Percentiles rank a stretch among this genome's conserved stretches.
Conservation (phyloP, 2,797 vertebrate species). For the Hafferia zeledoni region DNA sequence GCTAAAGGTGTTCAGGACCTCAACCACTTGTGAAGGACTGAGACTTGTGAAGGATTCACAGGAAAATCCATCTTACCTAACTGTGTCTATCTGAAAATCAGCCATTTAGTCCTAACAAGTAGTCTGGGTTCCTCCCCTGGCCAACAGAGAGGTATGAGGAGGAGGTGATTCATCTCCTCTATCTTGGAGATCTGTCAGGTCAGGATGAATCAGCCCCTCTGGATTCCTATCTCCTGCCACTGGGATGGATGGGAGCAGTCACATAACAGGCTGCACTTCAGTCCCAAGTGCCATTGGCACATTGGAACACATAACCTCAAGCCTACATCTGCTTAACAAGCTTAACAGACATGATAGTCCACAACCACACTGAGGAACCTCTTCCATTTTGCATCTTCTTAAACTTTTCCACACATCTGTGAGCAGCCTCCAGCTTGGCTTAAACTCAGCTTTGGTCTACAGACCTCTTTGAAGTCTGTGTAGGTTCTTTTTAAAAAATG, state of each 20-base stretch:
- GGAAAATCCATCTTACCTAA: conserved; percentile 9
- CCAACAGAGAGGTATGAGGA: neutral
- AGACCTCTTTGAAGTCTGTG: neutral
- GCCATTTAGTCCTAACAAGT: conserved; percentile 25
- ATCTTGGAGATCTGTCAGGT: conserved; percentile 59
- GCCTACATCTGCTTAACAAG: conserved; percentile 45
- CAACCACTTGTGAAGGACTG: neutral
- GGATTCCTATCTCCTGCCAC: conserved; percentile 20
- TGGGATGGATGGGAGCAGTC: neutral
- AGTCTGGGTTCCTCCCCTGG: conserved; percentile 23
- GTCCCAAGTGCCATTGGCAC: conserved; percentile 8
- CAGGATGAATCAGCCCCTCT: conserved; percentile 59
- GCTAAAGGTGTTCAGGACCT: neutral
- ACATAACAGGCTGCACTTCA: neutral
- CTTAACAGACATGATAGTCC: neutral
- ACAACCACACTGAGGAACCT: neutral
- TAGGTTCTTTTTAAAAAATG: neutral
- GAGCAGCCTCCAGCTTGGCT: neutral
- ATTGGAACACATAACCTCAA: conserved; percentile 15
- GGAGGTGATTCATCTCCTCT: conserved; percentile 42
- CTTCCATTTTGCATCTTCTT: neutral
- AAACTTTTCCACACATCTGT: neutral
- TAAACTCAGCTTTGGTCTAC: neutral
- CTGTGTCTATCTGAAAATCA: conserved; percentile 47
- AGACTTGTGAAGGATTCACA: neutral